Evolutionary conservation across 2,888 invertebrate species (phyloP).

Genomic region (Tipula lateralis): DNA sequence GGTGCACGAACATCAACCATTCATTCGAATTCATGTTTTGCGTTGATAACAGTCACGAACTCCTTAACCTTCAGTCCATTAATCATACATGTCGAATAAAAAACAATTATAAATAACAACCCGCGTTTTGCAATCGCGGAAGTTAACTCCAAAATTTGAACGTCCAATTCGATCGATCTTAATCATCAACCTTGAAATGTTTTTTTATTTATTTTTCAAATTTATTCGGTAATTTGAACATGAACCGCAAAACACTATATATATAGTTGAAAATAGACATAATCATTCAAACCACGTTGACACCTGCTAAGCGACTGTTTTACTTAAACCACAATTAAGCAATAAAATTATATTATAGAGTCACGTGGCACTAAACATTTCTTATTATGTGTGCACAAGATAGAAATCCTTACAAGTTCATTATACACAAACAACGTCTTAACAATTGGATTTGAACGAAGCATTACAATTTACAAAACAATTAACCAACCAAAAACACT

Average conservation of each 20-base stretch:
- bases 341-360: background rate
- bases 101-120: background rate
- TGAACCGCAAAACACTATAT: background rate
- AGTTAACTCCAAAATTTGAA: background rate
- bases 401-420: background rate
- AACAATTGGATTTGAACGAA: background rate
- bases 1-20: too few species aligned
- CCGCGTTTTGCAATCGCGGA: background rate
- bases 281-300: background rate
- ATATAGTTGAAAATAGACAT: background rate
- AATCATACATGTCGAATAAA: background rate
- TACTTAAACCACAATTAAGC: background rate
- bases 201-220: background rate
- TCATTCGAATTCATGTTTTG: too few species aligned
- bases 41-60: too few species aligned
- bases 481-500: background rate
- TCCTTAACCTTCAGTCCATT: too few species aligned
- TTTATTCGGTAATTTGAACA: background rate
- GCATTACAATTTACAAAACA: background rate
- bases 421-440: background rate
- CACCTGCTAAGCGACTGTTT: background rate
- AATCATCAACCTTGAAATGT: background rate
- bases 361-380: background rate
- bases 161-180: background rate
- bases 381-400: background rate